Evolutionary conservation across 37 sponge, comb jelly and placozoan genomes (phyloP), one percentile per base, ranked within the genome.

Genomic region (Cladorhizidae sp.): DNA sequence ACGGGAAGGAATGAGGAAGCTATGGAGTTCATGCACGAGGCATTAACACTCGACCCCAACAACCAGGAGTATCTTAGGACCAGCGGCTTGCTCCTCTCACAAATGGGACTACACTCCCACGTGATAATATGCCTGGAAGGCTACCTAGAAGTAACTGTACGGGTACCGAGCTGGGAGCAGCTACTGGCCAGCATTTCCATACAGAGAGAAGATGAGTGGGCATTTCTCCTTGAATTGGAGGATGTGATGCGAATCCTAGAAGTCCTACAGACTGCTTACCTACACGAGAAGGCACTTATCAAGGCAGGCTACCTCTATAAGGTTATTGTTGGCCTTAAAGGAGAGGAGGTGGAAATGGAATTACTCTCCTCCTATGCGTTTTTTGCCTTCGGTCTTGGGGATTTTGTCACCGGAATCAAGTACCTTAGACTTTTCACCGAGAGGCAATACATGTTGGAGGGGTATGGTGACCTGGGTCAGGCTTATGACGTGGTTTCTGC

Each of bases 341-440:
- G 84, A 33, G 52, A 50, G 1, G 76, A 61, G 18, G 63, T 70
- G 18, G 65, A 69, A 8, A 39, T 31, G 29, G 73, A 74, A 14
- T 35, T 87, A 58, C 49, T 83, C 2, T 41, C 22, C 52, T 62
- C 73, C 2, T 93, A 90, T 55, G 76, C 88, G 2, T 69, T 70
- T 49, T 93, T 93, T 68, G 68, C 91, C 9, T 81, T 96, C 26
- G 86, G 93, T n/a, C 42, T 96, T 29, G 96, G 96, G 6, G 86
- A 89, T 57, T 18, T 90, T 39, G 25, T 42, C 35, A 89, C 73
- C 8, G 93, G 93, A 0, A 80, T 93, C 23, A 51, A 84, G 79
- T 78, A 93, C 64, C 67, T 90, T 0, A 71, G 79, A 26, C 21
- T 31, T n/a, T 79, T 79, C 58, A 92, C 86, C 38, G 88, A 86